Percentiles rank a stretch among this genome's conserved stretches.
Conservation (phyloP, 2,888 invertebrate genomes). For the Dasypogon diadema region DNA sequence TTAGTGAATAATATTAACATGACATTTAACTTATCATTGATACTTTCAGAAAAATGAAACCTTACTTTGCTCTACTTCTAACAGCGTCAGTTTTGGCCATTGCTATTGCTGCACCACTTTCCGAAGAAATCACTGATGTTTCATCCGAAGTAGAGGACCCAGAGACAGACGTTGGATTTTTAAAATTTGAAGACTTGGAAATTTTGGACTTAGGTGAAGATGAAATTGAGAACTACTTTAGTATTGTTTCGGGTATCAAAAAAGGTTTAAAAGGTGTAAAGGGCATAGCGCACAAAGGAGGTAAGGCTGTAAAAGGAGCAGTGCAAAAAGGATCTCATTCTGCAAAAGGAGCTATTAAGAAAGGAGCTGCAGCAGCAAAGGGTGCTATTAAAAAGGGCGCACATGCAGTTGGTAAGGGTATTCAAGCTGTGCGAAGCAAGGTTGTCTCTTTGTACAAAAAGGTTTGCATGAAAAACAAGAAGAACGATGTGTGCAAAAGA, state of each 20-base stretch:
- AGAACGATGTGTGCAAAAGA: conserved; percentile 18
- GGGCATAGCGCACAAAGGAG: not conserved
- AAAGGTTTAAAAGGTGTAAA: not conserved
- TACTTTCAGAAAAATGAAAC: not conserved
- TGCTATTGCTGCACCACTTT: not conserved
- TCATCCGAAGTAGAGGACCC: not conserved
- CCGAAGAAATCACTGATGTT: not conserved
- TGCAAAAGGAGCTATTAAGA: no score
- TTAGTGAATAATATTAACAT: no score
- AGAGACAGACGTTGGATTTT: not conserved
- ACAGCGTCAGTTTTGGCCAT: not conserved
- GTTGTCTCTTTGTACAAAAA: conserved; percentile 1
- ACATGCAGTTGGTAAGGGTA: no score
- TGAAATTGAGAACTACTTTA: not conserved
- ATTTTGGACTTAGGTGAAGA: not conserved
- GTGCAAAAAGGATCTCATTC: no score
- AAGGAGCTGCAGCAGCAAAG: no score
- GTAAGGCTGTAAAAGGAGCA: no score
- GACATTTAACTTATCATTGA: no score
- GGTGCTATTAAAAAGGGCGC: no score
- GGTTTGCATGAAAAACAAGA: conserved; percentile 16
- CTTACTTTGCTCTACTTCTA: not conserved
- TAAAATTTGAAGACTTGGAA: not conserved
- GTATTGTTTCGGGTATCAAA: not conserved
- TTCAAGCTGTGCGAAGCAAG: not conserved